These are phyloP conservation scores for Camponotus pennsylvanicus DNA, from an alignment of 1,140 invertebrate species.

Conservation along the genomic window DNA sequence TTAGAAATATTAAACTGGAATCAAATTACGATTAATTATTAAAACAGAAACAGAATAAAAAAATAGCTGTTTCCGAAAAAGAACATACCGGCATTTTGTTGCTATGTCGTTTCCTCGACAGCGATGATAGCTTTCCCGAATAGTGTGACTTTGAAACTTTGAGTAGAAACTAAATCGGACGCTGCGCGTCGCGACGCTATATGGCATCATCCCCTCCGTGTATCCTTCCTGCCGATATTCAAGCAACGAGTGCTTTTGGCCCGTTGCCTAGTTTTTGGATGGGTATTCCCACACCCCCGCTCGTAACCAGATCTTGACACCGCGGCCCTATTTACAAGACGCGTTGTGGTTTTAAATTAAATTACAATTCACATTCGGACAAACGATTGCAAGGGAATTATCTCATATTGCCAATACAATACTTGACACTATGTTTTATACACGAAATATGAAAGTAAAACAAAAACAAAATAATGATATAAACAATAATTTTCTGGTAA, in stretches of 20 bases:
- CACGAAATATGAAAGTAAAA: background rate
- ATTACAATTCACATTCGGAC: constrained; percentile 23
- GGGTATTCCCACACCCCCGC: constrained; percentile 84
- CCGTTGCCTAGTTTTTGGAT: constrained; percentile 72
- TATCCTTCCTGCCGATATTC: constrained; percentile 77
- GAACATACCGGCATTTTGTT: constrained; percentile 83
- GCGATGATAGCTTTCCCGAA: constrained; percentile 35
- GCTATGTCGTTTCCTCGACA: constrained; percentile 51
- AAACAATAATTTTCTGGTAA: background rate
- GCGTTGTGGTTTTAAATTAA: constrained; percentile 11
- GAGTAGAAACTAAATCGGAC: constrained; percentile 83
- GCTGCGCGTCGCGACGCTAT: constrained; percentile 84
- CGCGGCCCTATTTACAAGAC: constrained; percentile 66
- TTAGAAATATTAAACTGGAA: background rate
- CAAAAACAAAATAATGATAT: background rate
- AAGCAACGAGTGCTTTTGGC: constrained; percentile 81
- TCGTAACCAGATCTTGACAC: constrained; percentile 77
- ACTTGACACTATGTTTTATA: constrained; percentile 7
- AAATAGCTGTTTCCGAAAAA: background rate
- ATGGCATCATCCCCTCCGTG: constrained; percentile 83
- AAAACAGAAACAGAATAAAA: background rate
- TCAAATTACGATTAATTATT: background rate
- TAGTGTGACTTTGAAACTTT: constrained; percentile 76
- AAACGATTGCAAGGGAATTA: background rate
- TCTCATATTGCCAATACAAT: background rate